Evolutionary conservation across 2,888 invertebrate species (phyloP).

Genomic region (Parapristionchus giblindavisi): DNA sequence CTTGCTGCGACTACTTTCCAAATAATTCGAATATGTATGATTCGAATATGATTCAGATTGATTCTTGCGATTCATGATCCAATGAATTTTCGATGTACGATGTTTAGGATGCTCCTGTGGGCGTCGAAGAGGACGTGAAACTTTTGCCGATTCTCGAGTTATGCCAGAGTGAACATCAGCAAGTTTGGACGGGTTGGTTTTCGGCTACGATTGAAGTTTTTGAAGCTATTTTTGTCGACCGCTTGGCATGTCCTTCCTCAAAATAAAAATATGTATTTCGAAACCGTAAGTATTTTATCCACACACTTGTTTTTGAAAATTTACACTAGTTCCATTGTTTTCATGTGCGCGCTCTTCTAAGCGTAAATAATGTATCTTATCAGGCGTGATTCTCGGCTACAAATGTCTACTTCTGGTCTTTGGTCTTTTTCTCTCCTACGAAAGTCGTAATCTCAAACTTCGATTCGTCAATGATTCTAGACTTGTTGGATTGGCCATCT

Average conservation of each 20-base stretch:
- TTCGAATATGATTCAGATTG: not conserved
- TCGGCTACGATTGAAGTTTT: too few relatives aligned
- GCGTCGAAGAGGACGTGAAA: conserved; percentile 89
- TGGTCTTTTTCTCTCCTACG: conserved; percentile 96
- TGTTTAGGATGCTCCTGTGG: conserved; percentile 70
- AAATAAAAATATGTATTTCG: too few relatives aligned
- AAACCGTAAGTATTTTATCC: too few relatives aligned
- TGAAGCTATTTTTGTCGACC: not conserved
- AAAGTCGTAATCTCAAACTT: conserved; percentile 95
- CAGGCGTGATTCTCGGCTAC: conserved; percentile 93
- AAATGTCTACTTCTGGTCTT: conserved; percentile 95
- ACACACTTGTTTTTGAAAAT: conserved; percentile 12
- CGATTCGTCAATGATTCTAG: conserved; percentile 95
- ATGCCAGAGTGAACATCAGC: conserved; percentile 91
- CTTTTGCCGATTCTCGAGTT: conserved; percentile 93
- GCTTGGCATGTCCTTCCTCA: not conserved
- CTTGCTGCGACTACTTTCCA: not conserved
- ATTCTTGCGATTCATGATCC: not conserved
- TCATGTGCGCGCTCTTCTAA: not conserved
- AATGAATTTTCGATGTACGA: not conserved
- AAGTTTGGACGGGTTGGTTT: conserved; percentile 86
- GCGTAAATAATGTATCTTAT: conserved; percentile 57
- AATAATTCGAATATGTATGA: not conserved
- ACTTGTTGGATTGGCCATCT: conserved; percentile 98
- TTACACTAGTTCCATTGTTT: not conserved